Base-by-base conservation (phyloP, 2,113 vertebrate genomes). In the Mandrillus leucophaeus region DNA sequence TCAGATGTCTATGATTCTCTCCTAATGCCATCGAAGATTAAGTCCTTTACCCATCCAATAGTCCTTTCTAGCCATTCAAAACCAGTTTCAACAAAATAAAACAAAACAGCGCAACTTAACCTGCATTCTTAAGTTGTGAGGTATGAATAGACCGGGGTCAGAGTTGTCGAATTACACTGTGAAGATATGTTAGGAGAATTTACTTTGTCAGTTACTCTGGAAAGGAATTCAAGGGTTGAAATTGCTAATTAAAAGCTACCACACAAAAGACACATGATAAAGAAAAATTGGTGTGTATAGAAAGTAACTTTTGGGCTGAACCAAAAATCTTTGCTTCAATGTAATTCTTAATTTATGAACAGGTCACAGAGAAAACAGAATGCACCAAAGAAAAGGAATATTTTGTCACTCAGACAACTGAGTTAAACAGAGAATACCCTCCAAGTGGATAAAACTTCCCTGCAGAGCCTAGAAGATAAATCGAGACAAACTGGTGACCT, bases 281-380 rank as follows among this genome's bases (percentile, higher is more conserved):
- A 72, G 80, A 75, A 55, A 57, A 43, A 55, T 76, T 25, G 25
- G 13, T 23, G 11, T 48, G 68, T 40, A 22, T n/a, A 52, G 30
- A 52, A 85, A 88, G 59, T 52, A 52, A 89, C 73, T 89, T 91
- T 92, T 35, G 66, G 76, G 66, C 52, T 43, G 59, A 88, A 50
- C 22, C 17, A 68, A 82, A 90, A 84, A 57, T 59, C 86, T 64
- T 84, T 35, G 40, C 17, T 61, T 95, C n/a, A 64, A 38, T 45
- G 30, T 92, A 88, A 94, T 81, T 96, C 23, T 79, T 82, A 90
- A 96, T 57, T 92, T 75, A 70, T 55, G 22, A 40, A 38, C n/a
- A 14, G 38, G 70, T 93, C 82, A 68, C 8, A 86, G 70, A 81
- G 38, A 52, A 32, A 57, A 80, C 57, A 86, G 70, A 89, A 87